Conservation (phyloP, 1,140 invertebrate genomes). For the Mercenaria mercenaria region DNA sequence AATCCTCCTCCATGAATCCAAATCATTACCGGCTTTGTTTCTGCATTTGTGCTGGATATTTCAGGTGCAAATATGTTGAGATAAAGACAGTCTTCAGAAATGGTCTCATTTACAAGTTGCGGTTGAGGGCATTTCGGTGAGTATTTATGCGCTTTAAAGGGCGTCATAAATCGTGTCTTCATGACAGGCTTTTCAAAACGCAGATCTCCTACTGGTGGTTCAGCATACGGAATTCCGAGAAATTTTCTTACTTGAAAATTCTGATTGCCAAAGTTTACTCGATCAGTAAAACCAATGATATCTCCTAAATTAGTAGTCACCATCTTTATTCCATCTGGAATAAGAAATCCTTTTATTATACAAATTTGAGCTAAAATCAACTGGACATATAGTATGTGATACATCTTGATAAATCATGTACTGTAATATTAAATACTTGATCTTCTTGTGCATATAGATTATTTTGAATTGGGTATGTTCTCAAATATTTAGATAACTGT, state of each 20-base stretch:
- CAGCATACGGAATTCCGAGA: too few species aligned
- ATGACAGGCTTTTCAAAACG: constrained; percentile 92
- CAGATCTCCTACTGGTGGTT: too few species aligned
- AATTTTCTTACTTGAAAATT: neutral
- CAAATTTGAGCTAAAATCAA: neutral
- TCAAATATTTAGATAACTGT: too few species aligned
- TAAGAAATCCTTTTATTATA: neutral
- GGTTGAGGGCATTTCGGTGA: constrained; percentile 87
- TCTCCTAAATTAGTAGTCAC: neutral
- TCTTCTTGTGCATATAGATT: too few species aligned
- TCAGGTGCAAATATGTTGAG: constrained; percentile 93
- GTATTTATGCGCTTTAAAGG: constrained; percentile 90
- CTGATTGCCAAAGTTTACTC: neutral
- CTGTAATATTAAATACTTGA: too few species aligned
- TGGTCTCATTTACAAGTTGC: neutral
- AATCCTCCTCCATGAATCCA: constrained; percentile 99
- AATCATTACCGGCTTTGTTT: constrained; percentile 91
- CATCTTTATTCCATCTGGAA: neutral
- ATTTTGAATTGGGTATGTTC: too few species aligned
- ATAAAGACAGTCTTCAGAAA: constrained; percentile 96
- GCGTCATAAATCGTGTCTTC: constrained; percentile 91
- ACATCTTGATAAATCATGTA: too few species aligned
- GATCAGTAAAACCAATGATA: too few species aligned
- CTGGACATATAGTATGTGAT: too few species aligned
- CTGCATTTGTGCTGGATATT: constrained; percentile 73